These are phyloP conservation scores for Orussus abietinus DNA, from an alignment of 1,140 invertebrate species.

Conservation along the genomic window DNA sequence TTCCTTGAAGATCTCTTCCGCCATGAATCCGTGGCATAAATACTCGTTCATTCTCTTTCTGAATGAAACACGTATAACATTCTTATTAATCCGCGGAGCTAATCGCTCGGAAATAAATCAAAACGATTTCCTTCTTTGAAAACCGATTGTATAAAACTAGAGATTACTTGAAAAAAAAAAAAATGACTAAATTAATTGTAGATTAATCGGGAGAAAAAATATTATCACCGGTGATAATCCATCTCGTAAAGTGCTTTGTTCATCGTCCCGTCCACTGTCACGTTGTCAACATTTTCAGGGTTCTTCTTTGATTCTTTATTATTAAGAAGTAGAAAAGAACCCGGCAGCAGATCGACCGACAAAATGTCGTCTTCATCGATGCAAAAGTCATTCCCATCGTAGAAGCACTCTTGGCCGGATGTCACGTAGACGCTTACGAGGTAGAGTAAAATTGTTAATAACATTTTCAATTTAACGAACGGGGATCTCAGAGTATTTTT, in stretches of 20 bases:
- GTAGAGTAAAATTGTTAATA: constrained; percentile 6
- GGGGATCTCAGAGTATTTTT: constrained; percentile 4
- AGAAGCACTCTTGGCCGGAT: constrained; percentile 34
- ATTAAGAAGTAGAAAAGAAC: constrained; percentile 53
- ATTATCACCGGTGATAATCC: constrained; percentile 60
- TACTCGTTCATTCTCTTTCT: constrained; percentile 72
- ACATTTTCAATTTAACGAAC: constrained; percentile 13
- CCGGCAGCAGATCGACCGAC: constrained; percentile 60
- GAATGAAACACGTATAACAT: constrained; percentile 14
- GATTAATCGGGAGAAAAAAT: constrained; percentile 10
- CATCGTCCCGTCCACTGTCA: constrained; percentile 53
- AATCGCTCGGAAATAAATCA: not conserved
- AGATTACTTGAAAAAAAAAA: constrained; percentile 6
- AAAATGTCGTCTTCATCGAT: constrained; percentile 62
- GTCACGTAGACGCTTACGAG: not conserved
- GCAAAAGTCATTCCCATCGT: constrained; percentile 49
- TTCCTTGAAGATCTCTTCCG: constrained; percentile 64
- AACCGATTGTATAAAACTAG: not conserved
- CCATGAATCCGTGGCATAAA: constrained; percentile 65
- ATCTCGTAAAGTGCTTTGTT: constrained; percentile 58
- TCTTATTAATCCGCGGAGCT: not conserved
- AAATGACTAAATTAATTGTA: constrained; percentile 4
- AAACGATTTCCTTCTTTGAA: not conserved
- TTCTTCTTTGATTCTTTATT: constrained; percentile 28
- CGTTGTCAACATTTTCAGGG: constrained; percentile 6